These are phyloP conservation scores for Coenobita brevimanus DNA, from an alignment of 1,140 invertebrate species.

Conservation along the genomic window DNA sequence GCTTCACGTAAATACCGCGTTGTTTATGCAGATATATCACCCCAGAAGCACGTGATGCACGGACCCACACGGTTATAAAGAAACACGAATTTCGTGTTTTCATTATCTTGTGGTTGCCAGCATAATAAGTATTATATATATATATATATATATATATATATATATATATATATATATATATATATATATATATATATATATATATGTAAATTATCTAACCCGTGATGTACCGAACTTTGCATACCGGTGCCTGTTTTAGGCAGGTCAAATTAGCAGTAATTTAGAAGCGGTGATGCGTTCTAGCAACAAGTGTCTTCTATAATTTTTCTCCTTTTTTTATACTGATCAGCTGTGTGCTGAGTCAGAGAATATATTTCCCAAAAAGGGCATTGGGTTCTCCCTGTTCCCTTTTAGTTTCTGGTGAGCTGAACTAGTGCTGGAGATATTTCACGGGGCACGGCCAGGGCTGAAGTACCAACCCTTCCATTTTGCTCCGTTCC, in stretches of 20 bases:
- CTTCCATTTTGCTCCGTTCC: background rate
- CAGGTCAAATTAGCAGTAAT: too few relatives aligned
- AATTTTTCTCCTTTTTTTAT: too few relatives aligned
- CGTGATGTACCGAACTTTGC: too few relatives aligned
- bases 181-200: slow-evolving; percentile 6
- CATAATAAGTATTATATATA: background rate
- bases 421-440: background rate
- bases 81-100: background rate
- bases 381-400: background rate
- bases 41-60: too few relatives aligned
- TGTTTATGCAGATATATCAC: too few relatives aligned
- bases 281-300: too few relatives aligned
- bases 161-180: slow-evolving; percentile 18
- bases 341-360: too few relatives aligned
- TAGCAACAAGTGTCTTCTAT: too few relatives aligned
- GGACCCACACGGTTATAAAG: too few relatives aligned
- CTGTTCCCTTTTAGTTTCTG: background rate
- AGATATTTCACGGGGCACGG: slow-evolving; percentile 14
- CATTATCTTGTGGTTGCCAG: background rate
- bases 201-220: too few relatives aligned
- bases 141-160: slow-evolving; percentile 10
- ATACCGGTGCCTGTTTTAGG: too few relatives aligned
- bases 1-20: too few relatives aligned
- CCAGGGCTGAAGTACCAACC: background rate
- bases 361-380: background rate